Base-by-base conservation (phyloP, 2,113 vertebrate genomes). In the Ahaetulla prasina region DNA sequence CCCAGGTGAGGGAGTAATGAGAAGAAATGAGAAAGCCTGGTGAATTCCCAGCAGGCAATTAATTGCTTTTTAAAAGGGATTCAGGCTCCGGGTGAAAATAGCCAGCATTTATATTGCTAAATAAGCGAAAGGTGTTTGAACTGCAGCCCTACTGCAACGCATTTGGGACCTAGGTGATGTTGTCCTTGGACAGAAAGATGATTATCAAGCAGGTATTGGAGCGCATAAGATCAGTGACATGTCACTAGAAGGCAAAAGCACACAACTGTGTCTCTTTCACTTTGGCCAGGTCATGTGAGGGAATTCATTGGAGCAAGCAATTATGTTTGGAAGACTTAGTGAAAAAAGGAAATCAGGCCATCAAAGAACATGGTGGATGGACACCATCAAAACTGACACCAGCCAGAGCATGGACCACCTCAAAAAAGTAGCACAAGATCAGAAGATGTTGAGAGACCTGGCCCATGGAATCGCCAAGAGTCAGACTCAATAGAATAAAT, bases 21-120 rank as follows among this genome's bases (percentile, higher is more conserved):
- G 84, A 45, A 45, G 18, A 85, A 89, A 89, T 85, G 5, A n/a
- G 68, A 87, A 57, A n/a, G 25, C 45, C 60, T 11, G n/a, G 57
- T 43, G 27, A 45, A 18, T 87, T 45, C 35, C 74, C 68, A 90
- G 39, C n/a, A 87, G 35, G 12, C 84, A 90, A 87, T 90, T 90
- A 90, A 90, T 80, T 86, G 92, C 57, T 86, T 87, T 87, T 90
- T 35, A 30, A 45, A 50, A 87, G 89, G 89, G 20, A 49, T 87
- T 16, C 47, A 74, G 54, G 23, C 16, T 45, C n/a, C 39, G 68
- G 25, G 49, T n/a, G 57, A 90, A 87, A 52, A 53, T 27, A 43
- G 27, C 49, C 57, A 35, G 43, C 45, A 90, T 90, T 87, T 87
- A 45, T 49, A 68, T 90, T 90, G 84, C 57, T 35, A 90, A 80